phyloP scores from a whole-genome alignment of 2,113 vertebrate species.

The Candoia aspera region DNA sequence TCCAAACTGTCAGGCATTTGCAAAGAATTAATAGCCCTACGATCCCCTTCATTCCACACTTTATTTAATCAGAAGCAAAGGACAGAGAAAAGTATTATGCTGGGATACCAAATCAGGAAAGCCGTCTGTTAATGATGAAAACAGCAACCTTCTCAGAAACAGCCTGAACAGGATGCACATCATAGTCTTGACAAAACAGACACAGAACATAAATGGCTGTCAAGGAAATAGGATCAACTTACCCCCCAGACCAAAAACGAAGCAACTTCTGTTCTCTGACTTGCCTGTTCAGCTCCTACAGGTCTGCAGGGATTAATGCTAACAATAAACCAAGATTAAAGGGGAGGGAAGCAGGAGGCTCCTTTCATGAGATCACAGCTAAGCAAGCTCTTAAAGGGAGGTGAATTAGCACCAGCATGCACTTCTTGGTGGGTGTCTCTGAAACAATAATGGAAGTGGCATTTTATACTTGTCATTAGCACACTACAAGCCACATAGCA shows the following conservation, averaged over 20 bases:
- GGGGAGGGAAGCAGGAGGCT: constrained; percentile 70
- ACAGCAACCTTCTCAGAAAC: not conserved
- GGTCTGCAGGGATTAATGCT: constrained; percentile 70
- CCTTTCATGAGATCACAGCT: constrained; percentile 64
- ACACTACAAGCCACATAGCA: not conserved
- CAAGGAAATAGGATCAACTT: constrained; percentile 54
- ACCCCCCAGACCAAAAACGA: constrained; percentile 65
- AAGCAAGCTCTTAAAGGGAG: constrained; percentile 67
- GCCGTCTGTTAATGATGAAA: not conserved
- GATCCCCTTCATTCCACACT: not conserved
- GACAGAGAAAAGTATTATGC: not conserved
- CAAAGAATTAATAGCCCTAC: not conserved
- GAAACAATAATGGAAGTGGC: not conserved
- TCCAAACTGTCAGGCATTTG: not conserved
- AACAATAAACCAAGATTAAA: constrained; percentile 59
- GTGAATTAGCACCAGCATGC: constrained; percentile 19
- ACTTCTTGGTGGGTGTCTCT: constrained; percentile 48
- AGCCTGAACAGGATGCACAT: not conserved
- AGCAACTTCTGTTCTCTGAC: constrained; percentile 49
- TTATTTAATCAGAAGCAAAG: not conserved
- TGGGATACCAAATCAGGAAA: not conserved
- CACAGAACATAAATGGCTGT: constrained; percentile 2
- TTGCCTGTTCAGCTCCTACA: constrained; percentile 61
- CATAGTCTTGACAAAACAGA: accelerated
- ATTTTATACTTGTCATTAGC: not conserved